Evolutionary conservation across 2,113 vertebrate species (phyloP).

Genomic region (Hystrix brachyura): DNA sequence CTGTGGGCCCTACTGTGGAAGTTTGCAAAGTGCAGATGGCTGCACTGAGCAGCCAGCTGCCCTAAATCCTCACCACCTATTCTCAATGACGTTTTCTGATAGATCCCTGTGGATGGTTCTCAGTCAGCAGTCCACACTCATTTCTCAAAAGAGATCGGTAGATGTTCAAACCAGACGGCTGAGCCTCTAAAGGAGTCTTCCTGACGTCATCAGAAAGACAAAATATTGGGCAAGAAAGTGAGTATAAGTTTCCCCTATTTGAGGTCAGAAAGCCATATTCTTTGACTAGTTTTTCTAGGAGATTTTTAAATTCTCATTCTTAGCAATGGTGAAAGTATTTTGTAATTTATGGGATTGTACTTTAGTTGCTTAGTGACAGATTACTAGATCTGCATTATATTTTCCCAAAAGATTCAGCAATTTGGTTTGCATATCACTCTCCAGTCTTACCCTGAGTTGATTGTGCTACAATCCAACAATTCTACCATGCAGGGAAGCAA

Average conservation of each 20-base stretch:
- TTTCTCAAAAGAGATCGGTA: conserved; percentile 15
- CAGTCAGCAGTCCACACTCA: neutral
- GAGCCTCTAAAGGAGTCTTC: neutral
- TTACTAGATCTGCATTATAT: neutral
- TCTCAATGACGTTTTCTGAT: neutral
- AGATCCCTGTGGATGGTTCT: neutral
- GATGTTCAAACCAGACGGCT: neutral
- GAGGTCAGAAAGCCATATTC: neutral
- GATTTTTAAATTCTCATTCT: conserved; percentile 5
- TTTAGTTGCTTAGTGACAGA: conserved; percentile 16
- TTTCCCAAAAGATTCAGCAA: neutral
- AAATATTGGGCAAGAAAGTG: neutral
- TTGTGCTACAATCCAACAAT: neutral
- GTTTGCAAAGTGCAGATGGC: neutral
- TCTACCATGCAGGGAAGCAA: neutral
- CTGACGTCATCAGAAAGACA: conserved; percentile 17
- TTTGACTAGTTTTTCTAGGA: neutral
- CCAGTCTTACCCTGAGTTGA: neutral
- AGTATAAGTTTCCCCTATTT: neutral
- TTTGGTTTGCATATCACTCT: neutral
- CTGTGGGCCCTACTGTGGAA: neutral
- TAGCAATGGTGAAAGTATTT: conserved; percentile 3
- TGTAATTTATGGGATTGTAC: neutral
- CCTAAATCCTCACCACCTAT: neutral
- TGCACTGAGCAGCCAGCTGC: neutral